A percentile compares a stretch with the other conserved stretches of the same genome.
These are phyloP conservation scores for Netelia virgata DNA, from an alignment of 2,888 invertebrate species.

Conservation along the genomic window DNA sequence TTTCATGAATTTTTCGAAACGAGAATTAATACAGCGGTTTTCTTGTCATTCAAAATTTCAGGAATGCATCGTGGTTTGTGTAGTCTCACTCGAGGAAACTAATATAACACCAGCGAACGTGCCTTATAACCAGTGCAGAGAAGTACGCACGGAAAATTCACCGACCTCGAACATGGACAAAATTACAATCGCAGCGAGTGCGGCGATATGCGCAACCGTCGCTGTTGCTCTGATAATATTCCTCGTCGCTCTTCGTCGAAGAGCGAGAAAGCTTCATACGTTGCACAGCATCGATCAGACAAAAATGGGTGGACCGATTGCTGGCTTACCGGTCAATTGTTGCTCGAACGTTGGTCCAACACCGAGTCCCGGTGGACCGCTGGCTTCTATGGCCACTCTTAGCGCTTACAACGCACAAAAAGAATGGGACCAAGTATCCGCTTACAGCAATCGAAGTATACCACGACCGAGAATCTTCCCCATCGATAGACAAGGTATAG, in stretches of 20 bases:
- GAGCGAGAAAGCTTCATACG: constrained; percentile 91
- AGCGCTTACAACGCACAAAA: constrained; percentile 94
- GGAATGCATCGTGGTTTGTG: constrained; percentile 97
- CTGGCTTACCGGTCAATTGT: constrained; percentile 92
- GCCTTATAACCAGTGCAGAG: constrained; percentile 94
- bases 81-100: constrained; percentile 95
- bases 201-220: constrained; percentile 96
- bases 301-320: constrained; percentile 89
- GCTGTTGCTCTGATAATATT: constrained; percentile 96
- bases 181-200: constrained; percentile 96
- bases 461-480: constrained; percentile 95
- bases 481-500: constrained; percentile 87
- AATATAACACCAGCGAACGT: constrained; percentile 95
- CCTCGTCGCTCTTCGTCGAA: constrained; percentile 93
- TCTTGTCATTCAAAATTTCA: constrained; percentile 82
- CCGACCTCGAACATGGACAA: constrained; percentile 97
- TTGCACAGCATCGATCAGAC: constrained; percentile 88
- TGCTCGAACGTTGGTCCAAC: constrained; percentile 90
- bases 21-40: background rate
- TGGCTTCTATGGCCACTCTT: constrained; percentile 93
- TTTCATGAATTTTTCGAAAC: background rate
- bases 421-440: constrained; percentile 96
- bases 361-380: constrained; percentile 92
- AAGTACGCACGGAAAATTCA: constrained; percentile 94
- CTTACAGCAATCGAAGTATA: constrained; percentile 95